phyloP scores from a whole-genome alignment of 1,140 invertebrate genomes.

The Drosophila punjabiensis region DNA sequence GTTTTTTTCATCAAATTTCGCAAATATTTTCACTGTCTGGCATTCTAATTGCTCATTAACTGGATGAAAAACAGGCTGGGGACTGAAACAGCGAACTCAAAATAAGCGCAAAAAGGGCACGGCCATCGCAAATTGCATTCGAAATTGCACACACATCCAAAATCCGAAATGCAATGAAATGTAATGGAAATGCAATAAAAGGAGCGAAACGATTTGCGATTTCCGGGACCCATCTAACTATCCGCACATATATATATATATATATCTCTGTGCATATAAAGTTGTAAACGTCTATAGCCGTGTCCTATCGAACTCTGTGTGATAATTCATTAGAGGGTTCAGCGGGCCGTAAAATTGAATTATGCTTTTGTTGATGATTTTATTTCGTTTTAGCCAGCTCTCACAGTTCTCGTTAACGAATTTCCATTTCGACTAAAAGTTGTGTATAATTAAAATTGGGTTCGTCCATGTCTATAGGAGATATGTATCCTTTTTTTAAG shows the following conservation, averaged over 20 bases:
- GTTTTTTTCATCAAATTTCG: constrained; percentile 4
- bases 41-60: constrained; percentile 72
- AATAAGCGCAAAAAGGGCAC: constrained; percentile 26
- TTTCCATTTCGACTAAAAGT: constrained; percentile 15
- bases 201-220: constrained; percentile 38
- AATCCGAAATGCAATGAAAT: constrained; percentile 57
- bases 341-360: constrained; percentile 72
- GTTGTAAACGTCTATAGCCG: constrained; percentile 26
- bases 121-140: constrained; percentile 32
- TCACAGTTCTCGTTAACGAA: constrained; percentile 25
- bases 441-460: constrained; percentile 23
- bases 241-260: constrained; percentile 2
- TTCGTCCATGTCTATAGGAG: not conserved
- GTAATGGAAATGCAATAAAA: constrained; percentile 74
- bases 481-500: not conserved
- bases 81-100: constrained; percentile 19
- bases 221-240: constrained; percentile 32
- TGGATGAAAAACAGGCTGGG: constrained; percentile 26
- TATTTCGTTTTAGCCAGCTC: constrained; percentile 26
- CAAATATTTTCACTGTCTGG: constrained; percentile 53
- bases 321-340: constrained; percentile 77
- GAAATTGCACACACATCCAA: constrained; percentile 13
- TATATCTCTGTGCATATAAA: constrained; percentile 7
- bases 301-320: constrained; percentile 45
- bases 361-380: constrained; percentile 35